These are phyloP conservation scores for Pluvialis apricaria DNA, from an alignment of 2,113 vertebrate species.

Conservation along the genomic window DNA sequence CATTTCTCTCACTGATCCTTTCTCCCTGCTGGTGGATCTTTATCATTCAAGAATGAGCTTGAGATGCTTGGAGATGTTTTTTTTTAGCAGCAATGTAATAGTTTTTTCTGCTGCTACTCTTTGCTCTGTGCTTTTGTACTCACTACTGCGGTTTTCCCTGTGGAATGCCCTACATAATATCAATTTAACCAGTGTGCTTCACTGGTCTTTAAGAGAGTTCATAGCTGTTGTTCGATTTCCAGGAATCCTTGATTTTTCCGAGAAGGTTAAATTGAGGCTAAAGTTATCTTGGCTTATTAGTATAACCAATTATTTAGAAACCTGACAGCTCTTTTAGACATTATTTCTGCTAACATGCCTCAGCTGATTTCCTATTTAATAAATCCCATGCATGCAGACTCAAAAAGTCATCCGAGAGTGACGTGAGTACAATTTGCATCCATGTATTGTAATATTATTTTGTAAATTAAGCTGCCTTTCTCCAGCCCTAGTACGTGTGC, in stretches of 20 bases:
- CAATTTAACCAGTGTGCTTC: neutral
- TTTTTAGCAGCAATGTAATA: neutral
- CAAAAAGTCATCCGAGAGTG: neutral
- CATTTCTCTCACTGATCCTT: neutral
- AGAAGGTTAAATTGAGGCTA: neutral
- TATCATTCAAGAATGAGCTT: neutral
- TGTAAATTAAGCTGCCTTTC: neutral
- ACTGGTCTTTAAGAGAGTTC: neutral
- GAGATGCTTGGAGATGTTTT: neutral
- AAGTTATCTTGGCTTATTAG: neutral
- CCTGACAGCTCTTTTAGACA: neutral
- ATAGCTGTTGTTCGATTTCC: neutral
- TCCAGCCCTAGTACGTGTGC: neutral
- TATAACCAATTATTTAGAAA: conserved; percentile 14
- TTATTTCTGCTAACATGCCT: neutral
- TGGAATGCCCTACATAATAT: neutral
- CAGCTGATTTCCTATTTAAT: neutral
- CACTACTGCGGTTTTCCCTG: neutral
- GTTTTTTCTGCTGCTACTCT: neutral
- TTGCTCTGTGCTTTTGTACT: neutral
- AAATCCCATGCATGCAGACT: neutral
- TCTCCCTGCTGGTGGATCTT: neutral
- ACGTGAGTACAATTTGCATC: neutral
- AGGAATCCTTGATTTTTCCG: neutral
- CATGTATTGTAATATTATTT: neutral